These are phyloP conservation scores for Actinostola sp. DNA, from an alignment of 92 coral and sea anemone species.

Conservation along the genomic window DNA sequence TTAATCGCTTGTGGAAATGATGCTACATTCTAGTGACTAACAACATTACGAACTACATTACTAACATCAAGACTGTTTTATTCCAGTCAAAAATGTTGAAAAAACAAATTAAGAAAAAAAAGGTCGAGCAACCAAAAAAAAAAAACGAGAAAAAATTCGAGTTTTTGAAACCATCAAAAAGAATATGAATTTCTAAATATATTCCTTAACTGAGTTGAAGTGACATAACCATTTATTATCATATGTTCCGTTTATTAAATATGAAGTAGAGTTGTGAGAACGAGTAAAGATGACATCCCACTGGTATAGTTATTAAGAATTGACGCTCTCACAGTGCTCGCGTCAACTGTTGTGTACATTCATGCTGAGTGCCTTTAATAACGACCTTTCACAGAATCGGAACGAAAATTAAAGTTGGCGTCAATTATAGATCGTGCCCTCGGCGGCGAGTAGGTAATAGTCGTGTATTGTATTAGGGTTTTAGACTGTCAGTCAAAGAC, in stretches of 20 bases:
- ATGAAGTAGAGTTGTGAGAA: neutral
- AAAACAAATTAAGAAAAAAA: too few species aligned
- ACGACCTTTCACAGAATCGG: neutral
- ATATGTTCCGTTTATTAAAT: neutral
- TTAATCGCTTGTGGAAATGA: too few species aligned
- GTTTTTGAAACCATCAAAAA: too few species aligned
- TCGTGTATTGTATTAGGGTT: too few species aligned
- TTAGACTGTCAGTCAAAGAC: neutral
- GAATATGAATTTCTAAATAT: too few species aligned
- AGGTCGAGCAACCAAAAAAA: too few species aligned
- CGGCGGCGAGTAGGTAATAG: too few species aligned
- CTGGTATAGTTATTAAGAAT: slow-evolving; percentile 19
- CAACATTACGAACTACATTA: too few species aligned
- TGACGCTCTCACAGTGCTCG: slow-evolving; percentile 9
- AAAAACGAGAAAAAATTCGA: too few species aligned
- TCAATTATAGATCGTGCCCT: neutral
- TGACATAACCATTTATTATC: neutral
- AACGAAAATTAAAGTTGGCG: neutral
- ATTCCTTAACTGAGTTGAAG: neutral
- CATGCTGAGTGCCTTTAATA: slow-evolving; percentile 3
- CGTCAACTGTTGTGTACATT: neutral
- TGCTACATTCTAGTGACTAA: too few species aligned
- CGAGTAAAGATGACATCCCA: slow-evolving; percentile 2
- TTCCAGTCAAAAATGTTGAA: too few species aligned
- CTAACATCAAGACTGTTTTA: too few species aligned